These are phyloP conservation scores for Callospermophilus lateralis DNA, from an alignment of 2,113 vertebrate species.

Conservation along the genomic window DNA sequence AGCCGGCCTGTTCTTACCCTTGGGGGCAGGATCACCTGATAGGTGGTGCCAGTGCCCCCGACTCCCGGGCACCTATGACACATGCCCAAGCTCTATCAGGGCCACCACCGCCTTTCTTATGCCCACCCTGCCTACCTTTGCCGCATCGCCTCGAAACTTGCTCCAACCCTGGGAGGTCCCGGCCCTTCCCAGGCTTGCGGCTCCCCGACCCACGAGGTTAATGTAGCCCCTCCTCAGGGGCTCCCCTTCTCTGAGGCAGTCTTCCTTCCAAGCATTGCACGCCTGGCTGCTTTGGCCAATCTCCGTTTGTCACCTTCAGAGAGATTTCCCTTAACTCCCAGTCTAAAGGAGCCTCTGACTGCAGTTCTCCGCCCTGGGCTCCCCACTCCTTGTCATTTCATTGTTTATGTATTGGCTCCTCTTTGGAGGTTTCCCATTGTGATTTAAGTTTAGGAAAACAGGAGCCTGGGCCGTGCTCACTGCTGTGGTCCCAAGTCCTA, in stretches of 20 bases:
- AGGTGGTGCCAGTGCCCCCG: too few species aligned
- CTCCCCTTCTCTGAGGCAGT: background rate
- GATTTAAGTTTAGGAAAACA: background rate
- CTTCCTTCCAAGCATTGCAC: fast-evolving
- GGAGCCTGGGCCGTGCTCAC: background rate
- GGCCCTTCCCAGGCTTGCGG: fast-evolving
- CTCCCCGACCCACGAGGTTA: too few species aligned
- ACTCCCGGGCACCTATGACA: background rate
- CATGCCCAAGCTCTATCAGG: fast-evolving
- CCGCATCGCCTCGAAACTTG: background rate
- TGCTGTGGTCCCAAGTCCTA: background rate
- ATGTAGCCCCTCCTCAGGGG: background rate
- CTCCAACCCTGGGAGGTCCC: background rate
- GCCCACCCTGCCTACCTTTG: fast-evolving
- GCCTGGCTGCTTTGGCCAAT: background rate
- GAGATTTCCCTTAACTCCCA: background rate
- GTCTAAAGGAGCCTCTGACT: background rate
- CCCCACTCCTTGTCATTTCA: background rate
- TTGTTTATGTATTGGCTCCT: background rate
- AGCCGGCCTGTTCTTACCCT: fast-evolving
- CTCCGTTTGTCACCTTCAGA: background rate
- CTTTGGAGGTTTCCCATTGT: background rate
- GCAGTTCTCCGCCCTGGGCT: background rate
- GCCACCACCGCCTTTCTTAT: background rate
- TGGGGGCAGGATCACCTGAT: background rate